Base-by-base conservation (phyloP, 2,797 vertebrate species). In the Danionella dracula region DNA sequence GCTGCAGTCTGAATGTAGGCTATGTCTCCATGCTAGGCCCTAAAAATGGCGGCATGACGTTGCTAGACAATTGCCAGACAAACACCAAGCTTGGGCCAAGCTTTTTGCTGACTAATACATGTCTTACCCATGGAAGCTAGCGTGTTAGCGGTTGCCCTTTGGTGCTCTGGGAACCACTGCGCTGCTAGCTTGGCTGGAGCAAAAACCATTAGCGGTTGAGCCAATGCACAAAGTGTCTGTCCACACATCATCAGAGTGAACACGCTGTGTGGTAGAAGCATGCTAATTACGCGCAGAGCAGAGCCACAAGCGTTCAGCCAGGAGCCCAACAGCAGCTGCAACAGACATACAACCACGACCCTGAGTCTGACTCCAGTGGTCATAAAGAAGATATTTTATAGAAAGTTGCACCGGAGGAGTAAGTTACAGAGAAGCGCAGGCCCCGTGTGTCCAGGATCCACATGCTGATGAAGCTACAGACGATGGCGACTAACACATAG, bases 101-200 rank as follows among this genome's bases (percentile, higher is more conserved):
- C n/a, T n/a, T n/a, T n/a, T n/a, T n/a, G n/a, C n/a, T n/a, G n/a
- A n/a, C n/a, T n/a, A 6, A 27, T 27, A 6, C 23, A 27, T 27
- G 23, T 83, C 93, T 95, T 84, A 98, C 95, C 91, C 96, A 98
- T 96, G 0, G 93, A 95, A 66, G 92, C 89, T 0, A 96, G 84
- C 86, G 86, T 94, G 85, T 98, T 97, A n/a, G 96, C 96, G 0
- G 90, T 95, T 2, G 93, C 91, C 12, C 95, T 86, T 79, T 99
- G 95, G 67, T 93, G 82, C 32, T 96, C 92, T 0, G 96, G 94
- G 75, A 99, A 98, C 96, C 96, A 99, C 7, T 95, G 70, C 0
- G 94, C 93, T 1, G 96, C 94, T 75, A 97, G 70, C 75, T 99
- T 99, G 61, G 95, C 93, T 0, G 96, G 96, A 62, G 93, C 82